Base-by-base conservation (phyloP, 1,140 invertebrate species). In the Anoplolepis gracilipes region DNA sequence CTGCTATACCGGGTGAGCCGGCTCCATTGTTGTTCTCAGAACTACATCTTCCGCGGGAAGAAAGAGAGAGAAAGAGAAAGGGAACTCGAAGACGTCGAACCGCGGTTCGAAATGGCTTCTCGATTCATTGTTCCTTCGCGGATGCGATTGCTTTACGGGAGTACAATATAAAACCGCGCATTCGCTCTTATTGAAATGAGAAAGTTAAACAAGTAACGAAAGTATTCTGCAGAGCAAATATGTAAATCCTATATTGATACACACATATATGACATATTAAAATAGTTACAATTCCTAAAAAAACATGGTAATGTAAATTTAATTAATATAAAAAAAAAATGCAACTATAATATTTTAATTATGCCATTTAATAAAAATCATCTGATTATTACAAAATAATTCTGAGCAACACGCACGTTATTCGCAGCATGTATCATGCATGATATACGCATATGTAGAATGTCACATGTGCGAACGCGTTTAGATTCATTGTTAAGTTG, bases 1-100 rank as follows among this genome's bases (percentile, higher is more conserved):
- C 87, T 89, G 88, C 70, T 89, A 89, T 88, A 89, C 88, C 84
- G 88, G 88, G 87, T 89, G 88, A 89, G 85, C 88, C 87, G 59
- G 53, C 69, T 36, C 76, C 76, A 88, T 89, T 89, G 84, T 82
- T 82, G 25, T 67, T 33, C 25, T 6, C 57, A 72, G 79, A 64
- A 61, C 61, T 73, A 79, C 85, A 72, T 69, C 87, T 76, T 39
- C 82, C 62, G 72, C 59, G 64, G 62, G 36, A 3, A 49, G 16
- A 49, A 16, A 49, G 13, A 46, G 42, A 46, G 13, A 46, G 42
- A 46, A 4, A 42, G 3, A 46, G 42, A 46, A 4, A 46, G 13
- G 22, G 30, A 36, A 5, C 33, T 28, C 28, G 69, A 73, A 72
- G 78, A 79, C 46, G 49, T 79, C 78, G 67, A 82, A 73, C 39